Conservation (phyloP, 2,113 vertebrate genomes). For the Rhea pennata region DNA sequence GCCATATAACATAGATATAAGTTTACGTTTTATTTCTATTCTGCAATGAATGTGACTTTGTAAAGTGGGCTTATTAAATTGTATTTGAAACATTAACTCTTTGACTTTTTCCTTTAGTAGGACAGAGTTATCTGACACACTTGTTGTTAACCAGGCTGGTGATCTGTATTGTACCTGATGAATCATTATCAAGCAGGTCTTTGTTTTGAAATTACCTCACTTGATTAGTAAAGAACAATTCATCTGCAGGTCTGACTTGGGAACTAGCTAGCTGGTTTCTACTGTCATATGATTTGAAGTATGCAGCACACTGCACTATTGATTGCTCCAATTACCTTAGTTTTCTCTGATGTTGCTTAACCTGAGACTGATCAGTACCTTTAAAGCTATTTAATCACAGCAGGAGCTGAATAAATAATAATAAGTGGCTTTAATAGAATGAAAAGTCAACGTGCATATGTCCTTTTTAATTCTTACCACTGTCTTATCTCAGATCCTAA, state of each 20-base stretch:
- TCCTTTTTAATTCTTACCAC: background rate
- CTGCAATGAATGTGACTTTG: background rate
- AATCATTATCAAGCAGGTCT: background rate
- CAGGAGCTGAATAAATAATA: background rate
- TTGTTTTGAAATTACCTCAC: fast-evolving
- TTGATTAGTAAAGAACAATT: background rate
- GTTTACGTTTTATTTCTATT: background rate
- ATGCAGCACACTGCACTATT: background rate
- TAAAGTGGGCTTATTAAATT: background rate
- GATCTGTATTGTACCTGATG: background rate
- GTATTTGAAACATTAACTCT: background rate
- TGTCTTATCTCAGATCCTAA: background rate
- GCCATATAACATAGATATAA: background rate
- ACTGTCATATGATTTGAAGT: fast-evolving
- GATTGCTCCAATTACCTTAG: background rate
- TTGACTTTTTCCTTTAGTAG: background rate
- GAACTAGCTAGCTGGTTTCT: background rate
- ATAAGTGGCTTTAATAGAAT: background rate
- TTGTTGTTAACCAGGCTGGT: background rate
- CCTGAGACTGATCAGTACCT: background rate
- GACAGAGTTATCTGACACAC: background rate
- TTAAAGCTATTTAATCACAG: background rate
- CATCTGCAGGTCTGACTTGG: background rate
- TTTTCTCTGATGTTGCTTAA: background rate
- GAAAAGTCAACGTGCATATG: background rate